These are phyloP conservation scores for Pyxicephalus adspersus DNA, from an alignment of 2,113 vertebrate species.

Conservation along the genomic window DNA sequence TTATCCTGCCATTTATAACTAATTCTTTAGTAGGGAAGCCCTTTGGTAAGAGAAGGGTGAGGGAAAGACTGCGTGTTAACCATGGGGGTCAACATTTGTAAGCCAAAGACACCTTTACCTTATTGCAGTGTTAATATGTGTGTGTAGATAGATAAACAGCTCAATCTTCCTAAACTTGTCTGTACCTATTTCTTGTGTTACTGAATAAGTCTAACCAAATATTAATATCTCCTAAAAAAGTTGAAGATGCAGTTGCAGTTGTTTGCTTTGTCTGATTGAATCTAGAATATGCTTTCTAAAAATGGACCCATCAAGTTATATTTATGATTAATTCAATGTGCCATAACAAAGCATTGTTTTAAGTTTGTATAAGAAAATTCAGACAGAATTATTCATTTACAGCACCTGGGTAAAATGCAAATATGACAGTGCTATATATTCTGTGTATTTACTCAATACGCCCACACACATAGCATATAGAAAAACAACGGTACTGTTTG, in stretches of 20 bases:
- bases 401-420: background rate
- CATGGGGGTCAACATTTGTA: no score
- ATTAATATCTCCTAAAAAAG: background rate
- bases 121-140: no score
- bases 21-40: no score
- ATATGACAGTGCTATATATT: background rate
- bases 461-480: background rate
- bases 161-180: no score
- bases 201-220: no score
- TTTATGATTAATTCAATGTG: background rate
- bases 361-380: background rate
- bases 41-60: no score
- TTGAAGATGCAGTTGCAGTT: background rate
- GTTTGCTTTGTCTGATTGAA: background rate
- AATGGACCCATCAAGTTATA: background rate
- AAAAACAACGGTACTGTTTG: background rate
- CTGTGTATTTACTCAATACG: background rate
- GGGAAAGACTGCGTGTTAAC: no score
- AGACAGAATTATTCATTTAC: constrained; percentile 16
- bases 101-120: no score
- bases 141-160: no score
- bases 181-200: no score
- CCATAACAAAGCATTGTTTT: background rate
- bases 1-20: no score
- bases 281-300: background rate